Conservation (phyloP, 2,797 vertebrate genomes). For the Chloroceryle inda region DNA sequence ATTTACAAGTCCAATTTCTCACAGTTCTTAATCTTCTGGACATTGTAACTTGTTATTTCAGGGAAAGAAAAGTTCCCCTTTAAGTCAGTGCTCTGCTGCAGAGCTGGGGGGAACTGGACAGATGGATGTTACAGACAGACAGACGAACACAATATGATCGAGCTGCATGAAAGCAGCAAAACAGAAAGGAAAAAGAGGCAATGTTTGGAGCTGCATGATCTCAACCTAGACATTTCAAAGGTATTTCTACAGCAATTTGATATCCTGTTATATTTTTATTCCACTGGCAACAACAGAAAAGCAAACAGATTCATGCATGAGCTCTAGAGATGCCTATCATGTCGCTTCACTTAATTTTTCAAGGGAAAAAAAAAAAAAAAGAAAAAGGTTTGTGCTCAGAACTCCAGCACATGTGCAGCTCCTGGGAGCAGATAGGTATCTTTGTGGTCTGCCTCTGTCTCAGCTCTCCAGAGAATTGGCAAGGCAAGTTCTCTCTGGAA, state of each 20-base stretch:
- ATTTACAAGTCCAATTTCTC: slow-evolving; percentile 20
- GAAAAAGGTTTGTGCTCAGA: neutral
- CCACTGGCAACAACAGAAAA: slow-evolving; percentile 63
- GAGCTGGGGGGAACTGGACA: neutral
- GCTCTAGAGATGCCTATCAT: slow-evolving; percentile 55
- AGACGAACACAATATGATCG: neutral
- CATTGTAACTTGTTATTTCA: neutral
- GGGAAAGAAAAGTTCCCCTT: neutral
- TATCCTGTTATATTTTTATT: slow-evolving; percentile 60
- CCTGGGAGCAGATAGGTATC: slow-evolving; percentile 8
- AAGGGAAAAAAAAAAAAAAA: neutral
- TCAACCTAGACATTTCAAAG: slow-evolving; percentile 60
- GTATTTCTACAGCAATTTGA: slow-evolving; percentile 55
- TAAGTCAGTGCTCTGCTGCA: neutral
- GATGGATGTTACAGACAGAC: neutral
- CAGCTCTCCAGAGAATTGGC: neutral
- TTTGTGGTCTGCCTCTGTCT: neutral
- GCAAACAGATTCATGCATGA: slow-evolving; percentile 61
- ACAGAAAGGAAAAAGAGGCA: neutral
- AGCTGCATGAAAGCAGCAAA: neutral
- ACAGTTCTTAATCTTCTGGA: neutral
- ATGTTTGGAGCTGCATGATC: slow-evolving; percentile 44
- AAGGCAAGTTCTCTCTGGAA: neutral
- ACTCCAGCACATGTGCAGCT: neutral
- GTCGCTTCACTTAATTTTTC: slow-evolving; percentile 26